phyloP scores from a whole-genome alignment of 1,140 invertebrate species.

The Rhopalosiphum maidis region DNA sequence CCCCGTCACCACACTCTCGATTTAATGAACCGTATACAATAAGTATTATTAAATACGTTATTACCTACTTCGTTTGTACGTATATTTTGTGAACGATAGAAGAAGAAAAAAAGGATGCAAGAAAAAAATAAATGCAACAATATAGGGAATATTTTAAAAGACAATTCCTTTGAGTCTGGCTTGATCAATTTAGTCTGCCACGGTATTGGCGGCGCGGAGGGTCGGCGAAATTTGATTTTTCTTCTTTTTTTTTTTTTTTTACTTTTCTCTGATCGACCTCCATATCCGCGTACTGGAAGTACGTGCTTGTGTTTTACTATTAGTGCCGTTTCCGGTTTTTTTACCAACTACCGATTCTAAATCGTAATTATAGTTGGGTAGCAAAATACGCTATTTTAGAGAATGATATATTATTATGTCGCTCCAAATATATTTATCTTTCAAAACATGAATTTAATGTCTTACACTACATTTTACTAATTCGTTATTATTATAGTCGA shows the following conservation, averaged over 20 bases:
- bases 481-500: neutral
- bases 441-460: neutral
- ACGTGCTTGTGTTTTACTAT: conserved; percentile 46
- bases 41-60: conserved; percentile 9
- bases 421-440: neutral
- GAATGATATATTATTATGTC: conserved; percentile 1
- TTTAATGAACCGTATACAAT: neutral
- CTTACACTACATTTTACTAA: neutral
- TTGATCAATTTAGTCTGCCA: conserved; percentile 18
- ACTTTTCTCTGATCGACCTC: neutral
- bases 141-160: conserved; percentile 28
- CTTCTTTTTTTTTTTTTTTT: conserved; percentile 18
- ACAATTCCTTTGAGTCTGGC: conserved; percentile 47
- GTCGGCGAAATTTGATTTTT: conserved; percentile 26
- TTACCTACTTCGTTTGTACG: neutral
- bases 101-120: neutral
- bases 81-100: neutral
- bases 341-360: neutral
- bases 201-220: neutral
- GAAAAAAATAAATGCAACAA: neutral
- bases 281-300: neutral
- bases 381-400: conserved; percentile 4
- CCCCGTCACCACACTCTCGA: neutral
- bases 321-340: conserved; percentile 13
- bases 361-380: conserved; percentile 2